These are phyloP conservation scores for Sarcophilus harrisii DNA, from an alignment of 2,797 vertebrate species.

Conservation along the genomic window DNA sequence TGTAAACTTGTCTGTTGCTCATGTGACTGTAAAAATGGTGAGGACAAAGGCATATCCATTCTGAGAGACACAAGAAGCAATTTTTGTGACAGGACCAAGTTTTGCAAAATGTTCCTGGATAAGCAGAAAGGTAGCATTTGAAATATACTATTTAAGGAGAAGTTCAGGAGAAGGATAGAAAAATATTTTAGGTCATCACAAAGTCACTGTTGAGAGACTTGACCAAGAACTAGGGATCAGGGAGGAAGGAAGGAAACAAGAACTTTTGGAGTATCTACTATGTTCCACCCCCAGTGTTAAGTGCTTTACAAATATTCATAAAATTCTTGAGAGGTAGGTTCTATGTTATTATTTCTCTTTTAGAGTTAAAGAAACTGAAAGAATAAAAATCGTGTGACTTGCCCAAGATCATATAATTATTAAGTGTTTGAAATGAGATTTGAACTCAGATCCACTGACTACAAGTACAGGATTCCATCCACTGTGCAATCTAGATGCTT, in stretches of 20 bases:
- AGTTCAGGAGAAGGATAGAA: not conserved
- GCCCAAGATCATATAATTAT: not conserved
- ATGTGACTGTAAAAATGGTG: not conserved
- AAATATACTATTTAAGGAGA: not conserved
- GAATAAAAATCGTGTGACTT: not conserved
- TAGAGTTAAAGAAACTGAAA: not conserved
- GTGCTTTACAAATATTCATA: not conserved
- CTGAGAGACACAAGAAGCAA: not conserved
- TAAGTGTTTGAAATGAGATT: not conserved
- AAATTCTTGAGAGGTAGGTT: not conserved
- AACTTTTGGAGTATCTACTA: not conserved
- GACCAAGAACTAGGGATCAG: not conserved
- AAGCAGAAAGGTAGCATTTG: not conserved
- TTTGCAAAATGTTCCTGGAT: not conserved
- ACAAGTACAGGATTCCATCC: not conserved
- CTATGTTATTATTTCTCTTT: not conserved
- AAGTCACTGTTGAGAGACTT: not conserved
- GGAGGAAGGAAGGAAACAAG: not conserved
- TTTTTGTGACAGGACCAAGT: not conserved
- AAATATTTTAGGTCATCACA: not conserved
- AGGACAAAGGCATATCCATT: not conserved
- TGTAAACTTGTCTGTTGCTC: not conserved
- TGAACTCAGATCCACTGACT: not conserved
- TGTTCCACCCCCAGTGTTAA: not conserved
- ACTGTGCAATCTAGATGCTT: not conserved